A percentile compares a stretch with the other conserved stretches of the same genome.
Conservation (phyloP, 2,888 invertebrate genomes). For the Actias luna region DNA sequence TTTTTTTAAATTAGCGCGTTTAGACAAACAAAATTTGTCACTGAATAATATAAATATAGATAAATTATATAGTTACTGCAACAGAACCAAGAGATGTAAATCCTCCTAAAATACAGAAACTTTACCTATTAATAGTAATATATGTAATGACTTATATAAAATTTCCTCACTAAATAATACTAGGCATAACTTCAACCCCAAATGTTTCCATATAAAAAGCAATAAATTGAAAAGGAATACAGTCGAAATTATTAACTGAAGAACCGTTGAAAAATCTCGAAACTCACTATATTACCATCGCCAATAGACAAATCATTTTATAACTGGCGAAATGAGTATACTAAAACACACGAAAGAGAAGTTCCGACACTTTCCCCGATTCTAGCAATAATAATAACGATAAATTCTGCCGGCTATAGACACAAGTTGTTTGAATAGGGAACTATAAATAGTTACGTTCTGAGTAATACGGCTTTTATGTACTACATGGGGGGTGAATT, state of each 20-base stretch:
- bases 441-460: conserved; percentile 11
- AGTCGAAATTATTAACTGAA: conserved; percentile 3
- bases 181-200: neutral
- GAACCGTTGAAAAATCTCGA: conserved; percentile 14
- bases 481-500: neutral
- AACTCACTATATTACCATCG: conserved; percentile 14
- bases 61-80: no score
- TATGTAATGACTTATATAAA: no score
- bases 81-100: no score
- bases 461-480: neutral
- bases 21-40: no score
- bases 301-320: conserved; percentile 62
- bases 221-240: conserved; percentile 2
- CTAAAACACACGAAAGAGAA: conserved; percentile 56
- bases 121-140: no score
- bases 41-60: no score
- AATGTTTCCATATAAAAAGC: neutral
- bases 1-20: no score
- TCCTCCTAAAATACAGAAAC: no score
- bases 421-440: conserved; percentile 12
- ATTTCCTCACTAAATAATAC: no score
- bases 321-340: conserved; percentile 54
- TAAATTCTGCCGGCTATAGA: conserved; percentile 48
- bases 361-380: conserved; percentile 58
- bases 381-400: conserved; percentile 69